Evolutionary conservation across 1,140 invertebrate genomes (phyloP), one percentile per base, ranked within the genome.

Genomic region (Leptinotarsa undecemlineata): DNA sequence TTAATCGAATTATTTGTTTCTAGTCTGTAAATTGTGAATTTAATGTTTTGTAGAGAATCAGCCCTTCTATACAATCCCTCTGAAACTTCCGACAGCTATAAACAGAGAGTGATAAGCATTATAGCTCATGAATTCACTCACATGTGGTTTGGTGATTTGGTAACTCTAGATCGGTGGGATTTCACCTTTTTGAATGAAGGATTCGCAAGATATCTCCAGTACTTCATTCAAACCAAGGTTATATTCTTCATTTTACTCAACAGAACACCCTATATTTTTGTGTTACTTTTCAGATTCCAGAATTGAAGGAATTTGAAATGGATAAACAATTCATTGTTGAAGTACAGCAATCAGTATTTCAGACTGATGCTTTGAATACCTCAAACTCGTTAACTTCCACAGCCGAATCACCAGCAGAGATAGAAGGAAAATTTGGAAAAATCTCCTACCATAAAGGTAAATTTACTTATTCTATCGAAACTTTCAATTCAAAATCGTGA

Each of bases 81-180:
- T 0, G 87, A 87, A 15, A 79, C 86, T 0, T 87, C 86, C 0
- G 86, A 84, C 4, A 51, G 77, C 4, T 82, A 85, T 3, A 82
- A 77, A 26, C 87, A 90, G 82, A 86, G 89, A 61, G 86, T 88
- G 20, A 84, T 83, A 0, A 84, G 85, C 3, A 87, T 88, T 21
- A 88, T 90, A 48, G 85, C 87, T 67, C 91, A 92, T 78, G 90
- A 92, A 81, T 87, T 89, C 48, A 84, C 88, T 26, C 91, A 92
- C 83, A 89, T 89, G 83, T 93, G 91, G 91, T 92, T 92, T 77
- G 92, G 91, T 1, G 90, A 93, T 79, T 85, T 91, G 77, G 91
- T 92, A 0, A 90, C 89, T 0, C 86, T 88, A 0, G 76, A 85
- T 48, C 91, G 87, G 75, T 89, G 87, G 82, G 79, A 78, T 23